Base-by-base conservation (phyloP, 92 coral and sea anemone species). In the Actinostola sp. region DNA sequence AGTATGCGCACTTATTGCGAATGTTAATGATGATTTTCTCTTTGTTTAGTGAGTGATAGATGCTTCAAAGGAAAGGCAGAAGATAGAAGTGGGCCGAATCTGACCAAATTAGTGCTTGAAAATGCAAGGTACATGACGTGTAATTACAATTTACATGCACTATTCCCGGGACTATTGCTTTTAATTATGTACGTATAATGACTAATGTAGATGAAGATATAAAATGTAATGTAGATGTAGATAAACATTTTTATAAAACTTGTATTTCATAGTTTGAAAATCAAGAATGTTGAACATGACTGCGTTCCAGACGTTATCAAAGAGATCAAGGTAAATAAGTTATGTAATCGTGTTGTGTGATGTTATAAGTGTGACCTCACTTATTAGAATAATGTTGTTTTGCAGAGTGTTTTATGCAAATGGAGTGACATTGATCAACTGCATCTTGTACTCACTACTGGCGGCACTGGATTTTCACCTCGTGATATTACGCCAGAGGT, bases 391-490 rank as follows among this genome's bases (percentile, higher is more conserved):
- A 41, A 20, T 83, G 66, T 9, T 36, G 11, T 27, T 57, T 11
- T 34, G 32, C 61, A 89, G 92, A 71, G 88, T 71, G 85, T 67
- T 41, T 75, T 94, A 38, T 57, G 89, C 38, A 66, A 71, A 49
- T 94, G 97, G 98, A 75, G 93, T 67, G 98, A 94, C 80, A 71
- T 72, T 15, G 94, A 88, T 32, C 52, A 80, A 7, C 64, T 84
- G 48, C 77, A 94, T 67, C 81, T 94, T 49, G 73, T 94, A 0
- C 61, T 94, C n/a, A 91, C 95, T 7, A 91, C 97, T 2, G 98
- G 98, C 51, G 98, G 98, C 1, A 94, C 98, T 13, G 98, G 98
- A 13, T 94, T 94, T 83, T 81, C 98, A 50, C 98, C 97, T 52
- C 87, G 98, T 61, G 98, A 94, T 80, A 81, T 91, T 42, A 94